phyloP scores from a whole-genome alignment of 64 coral and sea anemone genomes.

The Pachyseris speciosa region DNA sequence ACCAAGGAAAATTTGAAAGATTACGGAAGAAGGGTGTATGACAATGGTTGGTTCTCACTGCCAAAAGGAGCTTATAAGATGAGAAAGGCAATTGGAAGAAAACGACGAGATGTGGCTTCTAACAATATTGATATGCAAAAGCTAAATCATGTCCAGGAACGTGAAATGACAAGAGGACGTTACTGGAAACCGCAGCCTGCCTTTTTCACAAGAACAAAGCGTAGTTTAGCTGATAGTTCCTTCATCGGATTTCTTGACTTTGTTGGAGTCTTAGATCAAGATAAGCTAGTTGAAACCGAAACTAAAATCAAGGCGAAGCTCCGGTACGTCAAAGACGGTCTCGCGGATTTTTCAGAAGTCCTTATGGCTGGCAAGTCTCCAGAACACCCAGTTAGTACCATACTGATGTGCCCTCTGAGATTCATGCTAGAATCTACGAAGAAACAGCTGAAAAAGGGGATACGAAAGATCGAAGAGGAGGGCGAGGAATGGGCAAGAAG shows the following conservation, averaged over 20 bases:
- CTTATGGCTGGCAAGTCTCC: constrained; percentile 64
- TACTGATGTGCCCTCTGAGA: constrained; percentile 70
- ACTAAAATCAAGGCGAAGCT: constrained; percentile 61
- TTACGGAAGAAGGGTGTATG: constrained; percentile 52
- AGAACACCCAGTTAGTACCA: constrained; percentile 62
- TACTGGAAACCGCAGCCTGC: neutral
- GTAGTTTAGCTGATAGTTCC: constrained; percentile 33
- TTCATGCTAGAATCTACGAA: constrained; percentile 44
- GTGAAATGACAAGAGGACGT: neutral
- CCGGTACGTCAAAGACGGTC: constrained; percentile 44
- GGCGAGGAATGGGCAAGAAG: neutral
- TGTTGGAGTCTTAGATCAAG: constrained; percentile 69
- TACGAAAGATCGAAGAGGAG: neutral
- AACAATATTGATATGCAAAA: neutral
- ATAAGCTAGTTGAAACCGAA: constrained; percentile 5
- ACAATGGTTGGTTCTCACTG: constrained; percentile 73
- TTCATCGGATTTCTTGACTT: constrained; percentile 85
- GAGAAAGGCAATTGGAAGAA: neutral
- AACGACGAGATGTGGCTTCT: neutral
- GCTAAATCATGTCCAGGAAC: neutral
- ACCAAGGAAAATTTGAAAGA: constrained; percentile 12
- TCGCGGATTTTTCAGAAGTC: constrained; percentile 59
- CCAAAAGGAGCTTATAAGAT: constrained; percentile 47
- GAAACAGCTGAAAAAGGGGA: constrained; percentile 25
- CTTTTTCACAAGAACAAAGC: constrained; percentile 26